Base-by-base conservation (phyloP, 2,113 vertebrate species). In the Crocuta crocuta region DNA sequence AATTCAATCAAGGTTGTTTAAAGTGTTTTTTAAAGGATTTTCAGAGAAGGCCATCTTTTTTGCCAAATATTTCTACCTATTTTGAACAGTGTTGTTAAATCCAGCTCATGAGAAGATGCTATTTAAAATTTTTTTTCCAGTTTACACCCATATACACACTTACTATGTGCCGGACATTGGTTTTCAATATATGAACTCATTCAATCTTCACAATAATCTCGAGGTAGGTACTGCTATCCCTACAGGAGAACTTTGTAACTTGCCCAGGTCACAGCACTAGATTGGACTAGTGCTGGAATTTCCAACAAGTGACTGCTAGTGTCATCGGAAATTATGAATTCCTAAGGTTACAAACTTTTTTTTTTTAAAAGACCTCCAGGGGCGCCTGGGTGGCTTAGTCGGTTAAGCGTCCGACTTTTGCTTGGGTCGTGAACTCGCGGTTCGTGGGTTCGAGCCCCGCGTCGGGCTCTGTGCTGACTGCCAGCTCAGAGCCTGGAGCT, bases 21-120 rank as follows among this genome's bases (percentile, higher is more conserved):
- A 73, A 58, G 26, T 16, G 93, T 89, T 79, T 21, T 53, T 58
- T 58, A 92, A 93, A 84, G 50, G 6, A 91, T 53, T 93, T 93
- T 66, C 70, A 76, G 82, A 89, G 73, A 82, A 73, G 28, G 50
- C 19, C 2, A 21, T 91, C 11, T 24, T 31, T 82, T 50, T 80
- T 74, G 55, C 23, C 76, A 95, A 68, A 39, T 71, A 83, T 48
- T 55, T 53, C 16, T 1, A 76, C 11, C 45, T 93, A 53, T 1
- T 50, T 86, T 89, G 53, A 91, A 45, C 10, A 70, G 33, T 0
- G 28, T 1, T 73, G 3, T 65, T 78, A 48, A 78, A 78, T 31
- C 26, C 43, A 50, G 19, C 50, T 70, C 58, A 28, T 86, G 24
- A 76, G 50, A 45, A 35, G 76, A 76, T 33, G 17, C 16, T 35